A percentile compares a stretch with the other conserved stretches of the same genome.
These are phyloP conservation scores for Phaedon cochleariae DNA, from an alignment of 2,888 invertebrate species.

Conservation along the genomic window DNA sequence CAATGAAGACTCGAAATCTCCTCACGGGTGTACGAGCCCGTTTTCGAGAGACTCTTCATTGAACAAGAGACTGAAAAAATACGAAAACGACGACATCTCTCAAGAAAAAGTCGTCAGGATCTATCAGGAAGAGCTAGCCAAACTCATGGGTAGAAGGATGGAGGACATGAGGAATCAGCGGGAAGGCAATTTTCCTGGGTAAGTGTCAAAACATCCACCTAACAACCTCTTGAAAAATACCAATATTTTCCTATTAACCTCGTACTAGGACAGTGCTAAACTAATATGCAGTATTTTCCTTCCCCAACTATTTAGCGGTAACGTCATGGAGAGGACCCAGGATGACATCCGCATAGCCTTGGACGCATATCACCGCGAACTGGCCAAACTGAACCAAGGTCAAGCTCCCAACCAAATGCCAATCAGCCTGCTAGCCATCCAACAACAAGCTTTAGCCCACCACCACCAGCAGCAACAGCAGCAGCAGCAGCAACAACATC, in stretches of 20 bases:
- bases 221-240: no score
- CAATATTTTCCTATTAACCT: neutral
- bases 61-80: slow-evolving; percentile 82
- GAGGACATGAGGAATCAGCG: slow-evolving; percentile 79
- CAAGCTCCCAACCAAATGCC: slow-evolving; percentile 64
- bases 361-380: slow-evolving; percentile 92
- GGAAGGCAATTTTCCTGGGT: slow-evolving; percentile 84
- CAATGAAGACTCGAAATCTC: slow-evolving; percentile 84
- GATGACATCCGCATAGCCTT: slow-evolving; percentile 91
- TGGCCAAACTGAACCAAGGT: slow-evolving; percentile 82
- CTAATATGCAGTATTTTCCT: slow-evolving; percentile 78
- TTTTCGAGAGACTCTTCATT: slow-evolving; percentile 79
- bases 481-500: slow-evolving; percentile 63
- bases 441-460: slow-evolving; percentile 76
- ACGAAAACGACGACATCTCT: slow-evolving; percentile 93
- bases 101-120: slow-evolving; percentile 95
- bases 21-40: slow-evolving; percentile 81
- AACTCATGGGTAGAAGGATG: slow-evolving; percentile 84
- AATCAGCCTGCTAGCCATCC: slow-evolving; percentile 73
- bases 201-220: slow-evolving; percentile 57
- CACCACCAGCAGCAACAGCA: slow-evolving; percentile 66
- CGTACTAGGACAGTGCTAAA: slow-evolving; percentile 58
- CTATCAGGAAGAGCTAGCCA: slow-evolving; percentile 94
- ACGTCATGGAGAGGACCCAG: slow-evolving; percentile 72
- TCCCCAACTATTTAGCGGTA: slow-evolving; percentile 82